Evolutionary conservation across 37 sponge, comb jelly and placozoan species (phyloP).

Genomic region (Aphrocallistes beatrix): DNA sequence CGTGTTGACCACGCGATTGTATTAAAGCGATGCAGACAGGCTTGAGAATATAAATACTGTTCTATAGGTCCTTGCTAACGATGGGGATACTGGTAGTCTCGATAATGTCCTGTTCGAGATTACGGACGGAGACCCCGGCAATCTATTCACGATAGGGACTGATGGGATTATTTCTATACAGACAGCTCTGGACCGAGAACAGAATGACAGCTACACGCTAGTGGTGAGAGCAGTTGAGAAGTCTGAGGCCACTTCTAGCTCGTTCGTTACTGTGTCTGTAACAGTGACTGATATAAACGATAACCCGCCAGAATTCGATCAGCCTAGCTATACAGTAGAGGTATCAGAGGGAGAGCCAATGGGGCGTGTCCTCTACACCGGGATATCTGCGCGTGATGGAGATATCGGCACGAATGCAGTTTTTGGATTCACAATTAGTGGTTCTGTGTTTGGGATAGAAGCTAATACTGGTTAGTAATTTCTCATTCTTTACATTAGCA

Average conservation of each 20-base stretch:
- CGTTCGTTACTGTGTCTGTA: conserved; percentile 24
- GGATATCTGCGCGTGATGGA: conserved; percentile 26
- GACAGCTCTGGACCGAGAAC: conserved; percentile 40
- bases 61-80: not conserved
- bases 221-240: conserved; percentile 24
- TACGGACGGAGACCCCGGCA: not conserved
- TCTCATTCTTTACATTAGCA: no score
- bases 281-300: conserved; percentile 51
- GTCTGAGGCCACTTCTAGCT: not conserved
- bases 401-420: conserved; percentile 26
- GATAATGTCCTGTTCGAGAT: not conserved
- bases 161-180: not conserved
- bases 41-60: not conserved
- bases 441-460: not conserved
- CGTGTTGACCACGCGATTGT: no score
- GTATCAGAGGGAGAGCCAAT: conserved; percentile 28
- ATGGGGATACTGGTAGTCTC: not conserved
- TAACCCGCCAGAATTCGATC: conserved; percentile 40
- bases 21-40: no score
- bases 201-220: conserved; percentile 27
- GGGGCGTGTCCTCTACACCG: not conserved
- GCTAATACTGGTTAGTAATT: not conserved
- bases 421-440: not conserved
- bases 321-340: conserved; percentile 1
- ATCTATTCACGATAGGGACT: not conserved